Base-by-base conservation (phyloP, 2,888 invertebrate genomes). In the Conus canariensis region DNA sequence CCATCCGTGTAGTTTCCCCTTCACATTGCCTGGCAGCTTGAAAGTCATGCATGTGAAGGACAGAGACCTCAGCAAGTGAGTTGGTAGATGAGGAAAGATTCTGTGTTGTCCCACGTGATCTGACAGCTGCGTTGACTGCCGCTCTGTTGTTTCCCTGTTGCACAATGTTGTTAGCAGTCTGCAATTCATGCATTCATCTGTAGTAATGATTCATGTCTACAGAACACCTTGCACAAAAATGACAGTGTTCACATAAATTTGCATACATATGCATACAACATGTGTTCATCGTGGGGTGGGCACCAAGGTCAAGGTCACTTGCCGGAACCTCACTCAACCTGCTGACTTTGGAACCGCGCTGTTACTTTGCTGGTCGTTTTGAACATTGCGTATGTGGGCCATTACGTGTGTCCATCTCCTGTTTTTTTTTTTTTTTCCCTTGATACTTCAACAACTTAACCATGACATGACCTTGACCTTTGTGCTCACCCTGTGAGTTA, bases 211-310 rank as follows among this genome's bases (percentile, higher is more conserved):
- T 87, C 87, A 87, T 67, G 14, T 87, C n/a, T 58, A 74, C 87
- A 87, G 87, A 87, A 87, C 87, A 87, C 45, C 10, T n/a, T 87
- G 87, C 87, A 87, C 74, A 56, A 87, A 16, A 58, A 58, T 87
- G 58, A 87, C 87, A 60, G 30, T 67, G 87, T 87, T 74, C 87
- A 87, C 58, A 77, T 74, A 87, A 56, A 70, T 87, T 74, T 74
- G 58, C 87, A 87, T 87, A 87, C 87, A 87, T 87, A 74, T 87
- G 25, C 87, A 87, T 87, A 67, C 87, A 87, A 87, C 87, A 74
- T 87, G 87, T 87, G 74, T 87, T 87, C 74, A 74, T 74, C 74
- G 9, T 12, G 14, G 67, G 25, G 60, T 19, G 19, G 16, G 86
- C 64, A 30, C 67, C 60, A 60, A 67, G 64, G 67, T 67, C 67